Percentiles rank a stretch among this genome's conserved stretches.
Evolutionary conservation across 2,113 vertebrate species (phyloP).

Genomic region (Eclectus roratus): DNA sequence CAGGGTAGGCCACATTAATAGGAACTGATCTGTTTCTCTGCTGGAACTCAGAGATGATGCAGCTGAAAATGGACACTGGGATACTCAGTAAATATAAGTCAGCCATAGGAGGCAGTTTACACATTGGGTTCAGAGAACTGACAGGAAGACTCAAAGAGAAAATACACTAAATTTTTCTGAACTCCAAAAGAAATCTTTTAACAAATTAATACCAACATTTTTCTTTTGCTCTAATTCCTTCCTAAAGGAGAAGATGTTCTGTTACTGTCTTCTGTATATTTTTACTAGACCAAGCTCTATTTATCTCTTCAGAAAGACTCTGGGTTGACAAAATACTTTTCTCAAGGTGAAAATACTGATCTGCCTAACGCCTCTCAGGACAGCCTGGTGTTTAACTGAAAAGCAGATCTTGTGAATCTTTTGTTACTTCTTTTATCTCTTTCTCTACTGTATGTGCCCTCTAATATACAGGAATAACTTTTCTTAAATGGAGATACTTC

Average conservation of each 20-base stretch:
- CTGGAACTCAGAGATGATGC: not conserved
- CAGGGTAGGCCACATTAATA: not conserved
- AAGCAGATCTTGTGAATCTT: not conserved
- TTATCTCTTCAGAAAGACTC: not conserved
- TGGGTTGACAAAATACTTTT: not conserved
- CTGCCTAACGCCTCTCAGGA: not conserved
- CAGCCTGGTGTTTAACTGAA: not conserved
- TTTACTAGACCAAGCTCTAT: not conserved
- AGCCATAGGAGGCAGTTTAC: not conserved
- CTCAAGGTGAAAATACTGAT: not conserved
- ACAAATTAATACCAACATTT: not conserved
- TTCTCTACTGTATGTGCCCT: not conserved
- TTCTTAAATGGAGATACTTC: not conserved
- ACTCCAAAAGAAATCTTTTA: not conserved
- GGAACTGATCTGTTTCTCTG: not conserved
- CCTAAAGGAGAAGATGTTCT: not conserved
- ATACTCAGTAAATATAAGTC: not conserved
- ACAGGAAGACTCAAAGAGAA: not conserved
- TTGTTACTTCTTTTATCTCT: not conserved
- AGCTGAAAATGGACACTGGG: not conserved
- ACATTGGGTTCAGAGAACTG: not conserved
- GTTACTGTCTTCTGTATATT: not conserved
- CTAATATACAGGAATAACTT: not conserved
- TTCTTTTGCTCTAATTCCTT: not conserved
- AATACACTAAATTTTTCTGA: not conserved